Evolutionary conservation across 2,797 vertebrate species (phyloP).

Genomic region (Ciconia nigra): DNA sequence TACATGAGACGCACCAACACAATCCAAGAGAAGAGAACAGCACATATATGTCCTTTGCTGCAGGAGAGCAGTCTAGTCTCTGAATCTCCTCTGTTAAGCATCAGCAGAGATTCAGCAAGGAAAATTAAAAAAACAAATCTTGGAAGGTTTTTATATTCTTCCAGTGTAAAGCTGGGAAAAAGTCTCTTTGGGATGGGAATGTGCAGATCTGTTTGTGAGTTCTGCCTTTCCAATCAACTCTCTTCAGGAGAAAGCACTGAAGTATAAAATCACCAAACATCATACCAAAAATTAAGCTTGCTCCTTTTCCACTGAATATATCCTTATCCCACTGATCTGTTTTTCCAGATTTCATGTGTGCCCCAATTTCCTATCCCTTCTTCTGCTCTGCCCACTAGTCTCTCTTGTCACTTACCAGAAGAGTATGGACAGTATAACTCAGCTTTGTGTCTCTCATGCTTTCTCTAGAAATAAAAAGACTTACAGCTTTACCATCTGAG

Average conservation of each 20-base stretch:
- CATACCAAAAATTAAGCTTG: background rate
- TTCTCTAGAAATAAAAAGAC: background rate
- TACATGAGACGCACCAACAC: background rate
- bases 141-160: background rate
- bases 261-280: background rate
- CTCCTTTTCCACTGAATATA: background rate
- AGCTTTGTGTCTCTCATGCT: background rate
- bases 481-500: background rate
- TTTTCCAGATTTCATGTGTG: background rate
- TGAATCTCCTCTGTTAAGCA: background rate
- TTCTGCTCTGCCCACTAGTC: background rate
- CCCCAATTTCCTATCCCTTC: background rate
- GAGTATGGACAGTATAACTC: background rate
- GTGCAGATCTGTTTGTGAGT: background rate
- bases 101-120: background rate
- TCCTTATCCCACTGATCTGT: background rate
- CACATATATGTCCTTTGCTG: background rate
- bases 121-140: background rate
- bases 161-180: rapidly evolving
- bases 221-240: background rate
- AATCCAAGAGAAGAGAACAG: background rate
- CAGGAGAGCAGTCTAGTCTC: background rate
- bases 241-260: background rate
- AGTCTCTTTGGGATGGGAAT: background rate
- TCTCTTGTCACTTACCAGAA: background rate